A percentile compares a stretch with the other conserved stretches of the same genome.
Conservation (phyloP, 2,797 vertebrate species). For the Stomatorhinus walkeri region DNA sequence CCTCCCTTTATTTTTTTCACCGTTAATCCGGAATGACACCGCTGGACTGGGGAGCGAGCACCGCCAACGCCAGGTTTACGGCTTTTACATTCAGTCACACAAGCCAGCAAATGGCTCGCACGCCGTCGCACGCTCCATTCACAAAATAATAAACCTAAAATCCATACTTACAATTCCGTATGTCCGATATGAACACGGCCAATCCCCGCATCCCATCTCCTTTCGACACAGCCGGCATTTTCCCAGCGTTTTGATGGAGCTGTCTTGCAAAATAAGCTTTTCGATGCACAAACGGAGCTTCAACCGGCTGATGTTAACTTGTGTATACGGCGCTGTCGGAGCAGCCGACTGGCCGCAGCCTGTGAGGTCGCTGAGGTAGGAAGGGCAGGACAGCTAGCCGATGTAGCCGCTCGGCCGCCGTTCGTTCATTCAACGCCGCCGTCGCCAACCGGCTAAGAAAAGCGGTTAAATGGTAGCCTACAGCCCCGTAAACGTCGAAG, state of each 20-base stretch:
- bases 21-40: background rate
- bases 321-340: background rate
- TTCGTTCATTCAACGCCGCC: constrained; percentile 10
- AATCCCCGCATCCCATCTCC: constrained; percentile 83
- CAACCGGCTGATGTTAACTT: background rate
- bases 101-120: background rate
- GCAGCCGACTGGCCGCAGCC: background rate
- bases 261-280: background rate
- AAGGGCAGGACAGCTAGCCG: background rate
- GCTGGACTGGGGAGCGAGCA: background rate
- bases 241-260: constrained; percentile 13
- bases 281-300: background rate
- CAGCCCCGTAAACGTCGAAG: background rate
- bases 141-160: constrained; percentile 6
- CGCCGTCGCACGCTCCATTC: background rate
- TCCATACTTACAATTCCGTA: constrained; percentile 78
- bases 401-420: background rate
- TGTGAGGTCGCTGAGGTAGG: background rate
- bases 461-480: background rate
- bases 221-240: constrained; percentile 73
- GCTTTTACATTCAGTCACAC: background rate
- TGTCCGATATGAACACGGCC: constrained; percentile 92
- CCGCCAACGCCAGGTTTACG: background rate
- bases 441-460: background rate
- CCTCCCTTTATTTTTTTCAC: background rate